Evolutionary conservation across 1,140 invertebrate genomes (phyloP).

Genomic region (Apocrypta bakeri): DNA sequence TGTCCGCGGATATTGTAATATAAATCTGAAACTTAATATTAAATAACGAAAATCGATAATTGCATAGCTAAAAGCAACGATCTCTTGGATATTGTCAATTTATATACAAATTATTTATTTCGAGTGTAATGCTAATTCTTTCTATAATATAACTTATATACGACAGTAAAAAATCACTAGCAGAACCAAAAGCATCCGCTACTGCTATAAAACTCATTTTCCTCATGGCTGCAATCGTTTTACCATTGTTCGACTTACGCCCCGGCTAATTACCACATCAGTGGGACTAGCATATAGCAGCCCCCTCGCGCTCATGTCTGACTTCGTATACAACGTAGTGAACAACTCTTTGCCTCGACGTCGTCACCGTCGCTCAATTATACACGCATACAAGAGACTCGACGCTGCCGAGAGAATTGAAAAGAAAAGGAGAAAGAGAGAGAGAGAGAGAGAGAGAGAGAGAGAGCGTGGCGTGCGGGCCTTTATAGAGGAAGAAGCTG

Average conservation of each 20-base stretch:
- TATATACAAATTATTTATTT: no score
- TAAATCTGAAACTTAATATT: no score
- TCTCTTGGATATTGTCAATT: no score
- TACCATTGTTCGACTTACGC: constrained; percentile 3
- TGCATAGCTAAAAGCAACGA: no score
- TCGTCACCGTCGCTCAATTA: constrained; percentile 20
- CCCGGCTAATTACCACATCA: constrained; percentile 3
- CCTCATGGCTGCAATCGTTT: constrained; percentile 2
- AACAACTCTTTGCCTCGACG: not conserved
- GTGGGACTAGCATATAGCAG: not conserved
- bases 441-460: not conserved
- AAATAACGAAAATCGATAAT: no score
- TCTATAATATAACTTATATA: no score
- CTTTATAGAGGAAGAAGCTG: not conserved
- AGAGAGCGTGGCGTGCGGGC: not conserved
- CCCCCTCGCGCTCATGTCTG: not conserved
- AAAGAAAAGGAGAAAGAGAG: no score
- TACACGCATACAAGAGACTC: not conserved
- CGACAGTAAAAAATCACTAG: no score
- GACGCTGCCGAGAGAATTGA: not conserved
- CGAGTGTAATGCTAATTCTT: no score
- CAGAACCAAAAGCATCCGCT: no score
- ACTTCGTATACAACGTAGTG: not conserved
- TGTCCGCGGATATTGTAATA: no score
- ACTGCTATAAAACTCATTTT: not conserved